phyloP scores from a whole-genome alignment of 2,888 invertebrate species.

The Sinelater perroti region DNA sequence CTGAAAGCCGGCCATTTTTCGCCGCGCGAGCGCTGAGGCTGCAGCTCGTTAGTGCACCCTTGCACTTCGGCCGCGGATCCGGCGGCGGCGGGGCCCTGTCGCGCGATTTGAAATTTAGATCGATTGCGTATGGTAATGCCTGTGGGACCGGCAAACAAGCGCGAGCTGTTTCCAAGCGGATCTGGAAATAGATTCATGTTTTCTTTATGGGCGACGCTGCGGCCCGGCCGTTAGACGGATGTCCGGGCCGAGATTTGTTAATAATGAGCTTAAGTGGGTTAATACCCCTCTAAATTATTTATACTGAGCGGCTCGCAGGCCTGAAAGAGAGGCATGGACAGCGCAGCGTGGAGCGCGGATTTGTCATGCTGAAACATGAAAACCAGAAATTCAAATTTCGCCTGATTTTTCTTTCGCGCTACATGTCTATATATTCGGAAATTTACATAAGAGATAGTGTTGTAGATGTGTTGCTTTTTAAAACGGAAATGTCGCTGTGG shows the following conservation, averaged over 20 bases:
- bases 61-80: slow-evolving; percentile 16
- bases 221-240: slow-evolving; percentile 7
- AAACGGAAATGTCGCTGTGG: too few relatives aligned
- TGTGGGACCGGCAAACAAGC: slow-evolving; percentile 24
- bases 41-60: slow-evolving; percentile 1
- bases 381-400: too few relatives aligned
- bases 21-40: slow-evolving; percentile 5
- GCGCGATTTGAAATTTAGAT: slow-evolving; percentile 28
- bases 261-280: background rate
- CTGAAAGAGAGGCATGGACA: too few relatives aligned
- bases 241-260: slow-evolving; percentile 4
- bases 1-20: slow-evolving; percentile 4
- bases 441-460: too few relatives aligned
- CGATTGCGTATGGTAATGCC: slow-evolving; percentile 29
- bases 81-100: slow-evolving; percentile 28
- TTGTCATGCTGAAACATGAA: too few relatives aligned
- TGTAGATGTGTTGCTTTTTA: too few relatives aligned
- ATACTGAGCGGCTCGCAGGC: too few relatives aligned
- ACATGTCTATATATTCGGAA: too few relatives aligned
- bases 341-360: too few relatives aligned
- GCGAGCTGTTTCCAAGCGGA: slow-evolving; percentile 26
- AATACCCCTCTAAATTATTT: too few relatives aligned
- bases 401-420: too few relatives aligned
- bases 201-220: slow-evolving; percentile 22
- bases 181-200: slow-evolving; percentile 25